Evolutionary conservation across 2,888 invertebrate genomes (phyloP), one percentile per base, ranked within the genome.

Genomic region (Latrodectus hesperus): DNA sequence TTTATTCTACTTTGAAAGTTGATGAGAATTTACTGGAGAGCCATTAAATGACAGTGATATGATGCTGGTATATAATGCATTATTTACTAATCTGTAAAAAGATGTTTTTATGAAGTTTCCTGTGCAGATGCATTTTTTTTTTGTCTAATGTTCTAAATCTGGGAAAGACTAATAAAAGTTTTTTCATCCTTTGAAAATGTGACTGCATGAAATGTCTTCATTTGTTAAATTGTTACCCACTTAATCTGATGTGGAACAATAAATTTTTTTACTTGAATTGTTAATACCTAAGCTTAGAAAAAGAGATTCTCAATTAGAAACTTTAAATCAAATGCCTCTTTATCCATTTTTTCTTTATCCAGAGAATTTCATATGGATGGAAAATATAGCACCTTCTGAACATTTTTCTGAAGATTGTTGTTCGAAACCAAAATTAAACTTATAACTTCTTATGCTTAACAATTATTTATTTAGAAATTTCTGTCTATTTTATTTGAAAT

Each of bases 301-400:
- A 67, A 94, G 97, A 75, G 95, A 96, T 60, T 99, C 98, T 0
- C 99, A 99, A 91, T 93, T 99, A 79, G 97, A 99, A 91, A 96
- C 97, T 83, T 93, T 99, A 14, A 99, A 99, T 92, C 96, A 97
- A 90, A 98, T 99, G 97, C 99, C 99, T 0, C 93, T 99, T 0
- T 99, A 99, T 92, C 99, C 99, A n/a, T n/a, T n/a, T n/a, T n/a
- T n/a, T n/a, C n/a, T n/a, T n/a, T n/a, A n/a, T 0, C 99, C 98
- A 0, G 99, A 99, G 92, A 96, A 96, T 88, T 96, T 99, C 4
- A 98, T 99, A 90, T 99, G 99, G 99, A 98, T 99, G 92, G 99
- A 99, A 92, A 99, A 99, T 92, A 95, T 99, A 71, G 99, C 99
- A 0, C 99, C 99, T 0, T 96, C 98, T 68, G 98, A 99, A 0